Percentiles rank a stretch among this genome's conserved stretches.
Conservation (phyloP, 2,113 vertebrate genomes). For the Danio rerio region DNA sequence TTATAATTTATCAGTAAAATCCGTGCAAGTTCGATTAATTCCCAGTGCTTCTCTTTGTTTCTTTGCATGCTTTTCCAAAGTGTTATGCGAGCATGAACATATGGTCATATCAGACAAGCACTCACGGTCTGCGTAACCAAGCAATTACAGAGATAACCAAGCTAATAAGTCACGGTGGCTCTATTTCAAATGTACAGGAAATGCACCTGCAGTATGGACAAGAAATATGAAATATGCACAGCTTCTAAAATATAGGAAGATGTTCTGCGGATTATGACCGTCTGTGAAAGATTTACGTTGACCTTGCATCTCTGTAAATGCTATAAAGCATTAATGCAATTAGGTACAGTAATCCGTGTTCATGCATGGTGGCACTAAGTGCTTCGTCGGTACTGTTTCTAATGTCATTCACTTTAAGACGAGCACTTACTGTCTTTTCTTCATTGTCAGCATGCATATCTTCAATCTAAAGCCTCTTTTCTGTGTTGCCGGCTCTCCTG, state of each 20-base stretch:
- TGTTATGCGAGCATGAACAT: conserved; percentile 36
- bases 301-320: not conserved
- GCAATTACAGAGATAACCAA: conserved; percentile 70
- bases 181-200: conserved; percentile 38
- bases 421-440: conserved; percentile 1
- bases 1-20: conserved; percentile 48
- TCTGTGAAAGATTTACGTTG: not conserved
- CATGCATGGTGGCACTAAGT: conserved; percentile 32
- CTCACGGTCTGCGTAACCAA: conserved; percentile 64
- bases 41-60: conserved; percentile 49
- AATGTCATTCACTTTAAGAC: conserved; percentile 13
- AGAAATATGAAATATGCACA: not conserved
- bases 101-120: conserved; percentile 52
- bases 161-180: conserved; percentile 63
- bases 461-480: conserved; percentile 35
- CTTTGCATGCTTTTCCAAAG: conserved; percentile 29
- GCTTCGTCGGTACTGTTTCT: not conserved
- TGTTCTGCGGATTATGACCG: not conserved
- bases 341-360: conserved; percentile 28
- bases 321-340: conserved; percentile 37
- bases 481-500: conserved; percentile 32
- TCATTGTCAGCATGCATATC: not conserved
- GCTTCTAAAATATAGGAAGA: not conserved
- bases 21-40: conserved; percentile 47
- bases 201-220: conserved; percentile 31